Conservation (phyloP, 2,888 invertebrate genomes). For the Cryptus armator region DNA sequence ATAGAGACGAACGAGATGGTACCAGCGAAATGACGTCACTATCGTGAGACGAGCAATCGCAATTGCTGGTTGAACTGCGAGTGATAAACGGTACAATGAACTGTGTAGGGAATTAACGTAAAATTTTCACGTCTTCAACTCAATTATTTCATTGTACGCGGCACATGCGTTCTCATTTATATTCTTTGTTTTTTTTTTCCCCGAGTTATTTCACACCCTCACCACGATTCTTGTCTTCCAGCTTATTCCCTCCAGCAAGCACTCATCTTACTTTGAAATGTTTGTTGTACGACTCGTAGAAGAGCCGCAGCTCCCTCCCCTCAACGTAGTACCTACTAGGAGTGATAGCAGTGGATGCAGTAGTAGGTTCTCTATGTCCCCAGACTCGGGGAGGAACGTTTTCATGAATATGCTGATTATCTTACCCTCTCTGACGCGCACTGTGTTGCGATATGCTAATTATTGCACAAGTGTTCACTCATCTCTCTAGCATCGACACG, state of each 20-base stretch:
- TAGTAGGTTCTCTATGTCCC: conserved; percentile 19
- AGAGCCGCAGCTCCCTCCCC: conserved; percentile 34
- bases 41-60: background rate
- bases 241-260: conserved; percentile 12
- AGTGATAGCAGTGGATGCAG: conserved; percentile 18
- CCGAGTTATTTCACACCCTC: background rate
- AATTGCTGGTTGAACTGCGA: background rate
- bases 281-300: conserved; percentile 67
- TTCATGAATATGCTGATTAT: conserved; percentile 80
- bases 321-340: background rate
- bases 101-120: background rate
- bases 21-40: conserved; percentile 16
- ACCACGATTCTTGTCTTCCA: background rate
- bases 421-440: conserved; percentile 53
- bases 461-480: conserved; percentile 39
- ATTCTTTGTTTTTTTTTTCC: background rate
- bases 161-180: background rate
- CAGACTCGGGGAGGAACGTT: conserved; percentile 42
- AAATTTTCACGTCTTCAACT: background rate
- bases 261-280: conserved; percentile 77
- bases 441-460: conserved; percentile 66
- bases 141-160: background rate
- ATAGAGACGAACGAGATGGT: conserved; percentile 27
- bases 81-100: background rate
- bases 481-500: conserved; percentile 1